Base-by-base conservation (phyloP, 2,888 invertebrate genomes). In the Oxytorus armatus region DNA sequence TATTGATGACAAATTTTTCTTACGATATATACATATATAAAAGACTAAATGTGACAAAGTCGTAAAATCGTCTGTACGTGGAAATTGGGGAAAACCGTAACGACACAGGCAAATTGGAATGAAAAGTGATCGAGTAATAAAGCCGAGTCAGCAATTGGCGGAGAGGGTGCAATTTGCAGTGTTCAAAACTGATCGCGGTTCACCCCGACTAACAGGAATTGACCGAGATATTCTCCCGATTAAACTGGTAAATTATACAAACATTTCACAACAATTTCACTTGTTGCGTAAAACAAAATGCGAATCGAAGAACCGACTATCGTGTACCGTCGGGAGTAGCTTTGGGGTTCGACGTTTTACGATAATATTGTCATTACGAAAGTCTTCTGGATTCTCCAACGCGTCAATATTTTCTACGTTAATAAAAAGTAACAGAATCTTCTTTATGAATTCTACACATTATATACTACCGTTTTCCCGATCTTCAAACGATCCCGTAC, bases 361-460 rank as follows among this genome's bases (percentile, higher is more conserved):
- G 51, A 61, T 51, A 75, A 75, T 75, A 66, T 66, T 55, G 7
- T 57, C 36, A 33, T 57, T 55, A 23, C 11, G 33, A 44, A 63
- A 74, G 44, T 47, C 47, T 33, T n/a, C 3, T 16, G 16, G 39
- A 61, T 53, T 10, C 16, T 25, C 18, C 25, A n/a, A 49, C 47
- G 18, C 33, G 29, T 25, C 29, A 36, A 16, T 51, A 25, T 75
- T 66, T 66, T 66, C 49, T 39, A 49, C 42, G 59, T 61, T 33
- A 61, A 76, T 68, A 29, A 36, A 36, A 8, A 29, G 29, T 57
- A 29, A 29, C 18, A 42, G 0, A 61, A 21, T 33, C n/a, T 69
- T 14, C 18, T 33, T 14, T n/a, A 23, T 2, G 36, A 53, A 39
- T 29, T 3, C 29, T 3, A 44, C 1, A 53, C n/a, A n/a, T n/a